Conservation (phyloP, 64 coral and sea anemone genomes). For the Pachyseris speciosa region DNA sequence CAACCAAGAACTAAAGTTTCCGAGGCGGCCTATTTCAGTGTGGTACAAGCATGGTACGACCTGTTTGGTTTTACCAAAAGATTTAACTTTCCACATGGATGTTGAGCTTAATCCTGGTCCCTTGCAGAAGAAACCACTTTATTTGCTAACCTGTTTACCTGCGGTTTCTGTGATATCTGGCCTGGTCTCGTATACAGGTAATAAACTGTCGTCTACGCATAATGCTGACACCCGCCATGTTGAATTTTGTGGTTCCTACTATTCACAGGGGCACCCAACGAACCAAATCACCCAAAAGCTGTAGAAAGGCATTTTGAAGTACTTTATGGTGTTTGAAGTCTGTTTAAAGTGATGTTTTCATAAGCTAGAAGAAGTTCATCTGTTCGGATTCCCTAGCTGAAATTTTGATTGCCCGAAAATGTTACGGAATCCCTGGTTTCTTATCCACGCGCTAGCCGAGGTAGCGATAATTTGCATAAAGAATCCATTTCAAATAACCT, state of each 20-base stretch:
- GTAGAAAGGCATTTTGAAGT: no score
- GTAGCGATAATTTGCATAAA: constrained; percentile 12
- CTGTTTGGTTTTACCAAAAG: constrained; percentile 27
- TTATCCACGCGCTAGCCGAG: neutral
- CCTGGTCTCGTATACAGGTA: constrained; percentile 11
- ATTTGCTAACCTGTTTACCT: constrained; percentile 20
- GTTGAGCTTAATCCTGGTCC: constrained; percentile 15
- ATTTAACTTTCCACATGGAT: constrained; percentile 39
- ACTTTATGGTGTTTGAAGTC: no score
- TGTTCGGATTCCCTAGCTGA: no score
- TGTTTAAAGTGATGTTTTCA: no score
- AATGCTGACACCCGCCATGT: constrained; percentile 6
- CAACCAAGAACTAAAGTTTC: constrained; percentile 12
- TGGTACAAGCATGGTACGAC: constrained; percentile 20
- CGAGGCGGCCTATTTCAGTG: neutral
- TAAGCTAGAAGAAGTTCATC: no score
- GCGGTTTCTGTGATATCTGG: constrained; percentile 8
- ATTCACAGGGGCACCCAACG: neutral
- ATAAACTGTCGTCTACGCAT: constrained; percentile 14
- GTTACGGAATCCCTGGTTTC: neutral
- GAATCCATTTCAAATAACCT: neutral
- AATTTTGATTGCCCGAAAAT: no score
- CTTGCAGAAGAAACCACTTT: neutral
- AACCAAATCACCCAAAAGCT: no score
- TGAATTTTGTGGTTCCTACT: constrained; percentile 3